Conservation (phyloP, 2,113 vertebrate genomes). For the Pampusana beccarii region DNA sequence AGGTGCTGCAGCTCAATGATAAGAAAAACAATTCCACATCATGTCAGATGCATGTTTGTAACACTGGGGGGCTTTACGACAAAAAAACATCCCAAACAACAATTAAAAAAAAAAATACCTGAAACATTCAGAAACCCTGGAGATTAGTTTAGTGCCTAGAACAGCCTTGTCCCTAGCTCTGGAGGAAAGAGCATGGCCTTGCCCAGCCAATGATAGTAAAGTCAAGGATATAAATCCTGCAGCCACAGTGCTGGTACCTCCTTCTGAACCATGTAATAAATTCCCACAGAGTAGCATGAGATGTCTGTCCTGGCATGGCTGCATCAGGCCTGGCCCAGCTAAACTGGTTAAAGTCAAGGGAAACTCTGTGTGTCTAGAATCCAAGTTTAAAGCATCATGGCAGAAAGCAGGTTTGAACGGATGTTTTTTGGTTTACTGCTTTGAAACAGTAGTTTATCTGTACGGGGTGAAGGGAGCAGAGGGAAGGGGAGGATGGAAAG, state of each 20-base stretch:
- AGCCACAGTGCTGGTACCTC: neutral
- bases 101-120: neutral
- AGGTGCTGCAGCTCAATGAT: neutral
- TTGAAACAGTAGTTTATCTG: neutral
- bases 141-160: neutral
- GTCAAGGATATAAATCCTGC: neutral
- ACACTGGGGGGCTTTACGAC: neutral
- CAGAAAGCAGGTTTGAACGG: neutral
- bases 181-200: neutral
- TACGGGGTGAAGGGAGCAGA: neutral
- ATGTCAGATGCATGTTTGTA: neutral
- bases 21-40: neutral
- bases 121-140: neutral
- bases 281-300: neutral
- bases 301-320: neutral
- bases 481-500: neutral
- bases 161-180: neutral
- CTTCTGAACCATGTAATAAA: neutral
- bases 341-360: neutral
- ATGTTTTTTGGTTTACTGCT: neutral
- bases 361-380: neutral
- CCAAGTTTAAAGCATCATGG: neutral
- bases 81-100: neutral
- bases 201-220: neutral
- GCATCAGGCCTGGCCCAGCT: neutral